Percentiles rank a stretch among this genome's conserved stretches.
Evolutionary conservation across 2,113 vertebrate genomes (phyloP).

Genomic region (Anolis carolinensis): DNA sequence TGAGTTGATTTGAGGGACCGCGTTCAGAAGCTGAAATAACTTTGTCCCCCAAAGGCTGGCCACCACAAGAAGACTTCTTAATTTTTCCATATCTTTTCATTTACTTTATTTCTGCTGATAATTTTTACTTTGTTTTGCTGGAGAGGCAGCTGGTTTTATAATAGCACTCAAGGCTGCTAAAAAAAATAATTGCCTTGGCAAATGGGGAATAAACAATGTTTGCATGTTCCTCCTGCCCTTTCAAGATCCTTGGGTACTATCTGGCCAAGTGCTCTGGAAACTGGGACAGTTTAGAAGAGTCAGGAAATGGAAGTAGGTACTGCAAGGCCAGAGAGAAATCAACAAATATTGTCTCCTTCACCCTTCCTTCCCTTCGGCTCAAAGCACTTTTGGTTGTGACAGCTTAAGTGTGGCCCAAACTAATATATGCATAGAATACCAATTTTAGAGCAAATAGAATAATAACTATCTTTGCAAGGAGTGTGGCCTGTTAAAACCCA

Average conservation of each 20-base stretch:
- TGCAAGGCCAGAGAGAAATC: neutral
- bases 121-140: too few species aligned
- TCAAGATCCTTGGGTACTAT: neutral
- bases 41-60: too few species aligned
- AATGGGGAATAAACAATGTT: neutral
- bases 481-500: neutral
- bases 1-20: too few species aligned
- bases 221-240: neutral
- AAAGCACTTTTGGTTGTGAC: neutral
- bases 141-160: neutral
- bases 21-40: too few species aligned
- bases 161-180: neutral
- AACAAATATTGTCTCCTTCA: neutral
- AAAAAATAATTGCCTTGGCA: neutral
- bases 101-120: too few species aligned
- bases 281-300: neutral
- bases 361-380: neutral
- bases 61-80: too few species aligned
- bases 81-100: too few species aligned
- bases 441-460: neutral
- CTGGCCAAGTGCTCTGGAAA: neutral
- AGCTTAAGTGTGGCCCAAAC: neutral
- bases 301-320: neutral
- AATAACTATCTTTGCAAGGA: neutral
- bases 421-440: neutral